Evolutionary conservation across 2,888 invertebrate species (phyloP), one percentile per base, ranked within the genome.

Genomic region (Balanococcus diminutus): DNA sequence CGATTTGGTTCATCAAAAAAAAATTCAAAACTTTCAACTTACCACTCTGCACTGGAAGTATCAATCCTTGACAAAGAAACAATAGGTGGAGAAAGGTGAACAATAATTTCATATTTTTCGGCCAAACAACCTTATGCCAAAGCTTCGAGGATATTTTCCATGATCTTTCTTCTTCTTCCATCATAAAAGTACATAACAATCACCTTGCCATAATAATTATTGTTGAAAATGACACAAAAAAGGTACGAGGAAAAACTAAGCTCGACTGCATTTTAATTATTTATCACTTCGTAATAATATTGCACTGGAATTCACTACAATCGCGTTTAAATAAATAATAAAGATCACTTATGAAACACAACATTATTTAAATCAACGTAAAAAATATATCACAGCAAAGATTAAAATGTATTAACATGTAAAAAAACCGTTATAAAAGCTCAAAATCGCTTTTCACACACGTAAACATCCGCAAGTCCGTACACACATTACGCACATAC

Each of bases 371-470:
- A 67, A 32, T 75, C 28, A 75, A 75, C 75, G 75, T n/a, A 67
- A n/a, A 32, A 67, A 75, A 75, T 75, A 75, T 75, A 75, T 75
- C 75, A 75, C 75, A 75, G 75, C 25, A 11, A 22, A 32, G n/a
- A 75, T 32, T 36, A 6, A n/a, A 75, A 75, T 36, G 28, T 67
- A 75, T 75, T 31, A 75, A 67, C 28, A 67, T 25, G 28, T 1
- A 11, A 75, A 75, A 75, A 75, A 75, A 75, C 75, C 75, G 75
- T 75, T 75, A 75, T 75, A 75, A 75, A n/a, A 75, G 75, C 75
- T 75, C 75, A 32, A n/a, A 75, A 75, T 75, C 75, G 16, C 32
- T 75, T 75, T 75, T 75, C 75, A 75, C 75, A n/a, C 32, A n/a
- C 11, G n/a, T 67, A 75, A 28, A 75, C n/a, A n/a, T 67, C 28